These are phyloP conservation scores for Macaria notata DNA, from an alignment of 2,888 invertebrate species.

Conservation along the genomic window DNA sequence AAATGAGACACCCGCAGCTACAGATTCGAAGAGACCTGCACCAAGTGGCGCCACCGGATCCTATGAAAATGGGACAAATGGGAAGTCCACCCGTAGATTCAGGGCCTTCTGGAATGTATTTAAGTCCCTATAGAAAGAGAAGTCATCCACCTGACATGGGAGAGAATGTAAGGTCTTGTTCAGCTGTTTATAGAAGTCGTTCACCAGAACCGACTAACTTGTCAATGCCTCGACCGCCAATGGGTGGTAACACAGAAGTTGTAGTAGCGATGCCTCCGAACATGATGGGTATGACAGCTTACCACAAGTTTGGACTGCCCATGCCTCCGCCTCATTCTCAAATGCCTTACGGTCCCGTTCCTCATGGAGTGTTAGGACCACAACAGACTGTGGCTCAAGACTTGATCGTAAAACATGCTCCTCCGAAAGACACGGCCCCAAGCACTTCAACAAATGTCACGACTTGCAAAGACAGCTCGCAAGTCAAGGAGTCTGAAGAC, in stretches of 20 bases:
- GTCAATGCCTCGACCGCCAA: constrained; percentile 66
- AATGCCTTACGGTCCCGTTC: constrained; percentile 63
- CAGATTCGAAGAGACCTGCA: constrained; percentile 91
- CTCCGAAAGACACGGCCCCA: constrained; percentile 70
- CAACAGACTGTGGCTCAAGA: constrained; percentile 80
- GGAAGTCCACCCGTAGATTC: constrained; percentile 73
- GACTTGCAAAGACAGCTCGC: constrained; percentile 56
- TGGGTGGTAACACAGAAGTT: constrained; percentile 59
- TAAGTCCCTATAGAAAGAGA: constrained; percentile 82
- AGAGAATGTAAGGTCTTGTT: constrained; percentile 67
- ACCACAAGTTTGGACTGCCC: constrained; percentile 75
- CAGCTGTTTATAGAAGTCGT: constrained; percentile 66
- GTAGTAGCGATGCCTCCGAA: constrained; percentile 66
- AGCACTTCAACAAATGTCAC: constrained; percentile 68
- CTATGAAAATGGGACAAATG: constrained; percentile 64
- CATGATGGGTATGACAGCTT: constrained; percentile 71
- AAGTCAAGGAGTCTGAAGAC: constrained; percentile 56
- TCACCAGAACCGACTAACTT: constrained; percentile 79
- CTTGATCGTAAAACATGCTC: constrained; percentile 78
- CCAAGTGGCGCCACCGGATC: constrained; percentile 73
- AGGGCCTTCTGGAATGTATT: constrained; percentile 69
- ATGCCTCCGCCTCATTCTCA: constrained; percentile 75
- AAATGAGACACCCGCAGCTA: constrained; percentile 81
- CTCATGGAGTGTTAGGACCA: constrained; percentile 68
- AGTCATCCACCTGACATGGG: constrained; percentile 78